Conservation (phyloP, 2,888 invertebrate species). For the Malacosoma neustria region DNA sequence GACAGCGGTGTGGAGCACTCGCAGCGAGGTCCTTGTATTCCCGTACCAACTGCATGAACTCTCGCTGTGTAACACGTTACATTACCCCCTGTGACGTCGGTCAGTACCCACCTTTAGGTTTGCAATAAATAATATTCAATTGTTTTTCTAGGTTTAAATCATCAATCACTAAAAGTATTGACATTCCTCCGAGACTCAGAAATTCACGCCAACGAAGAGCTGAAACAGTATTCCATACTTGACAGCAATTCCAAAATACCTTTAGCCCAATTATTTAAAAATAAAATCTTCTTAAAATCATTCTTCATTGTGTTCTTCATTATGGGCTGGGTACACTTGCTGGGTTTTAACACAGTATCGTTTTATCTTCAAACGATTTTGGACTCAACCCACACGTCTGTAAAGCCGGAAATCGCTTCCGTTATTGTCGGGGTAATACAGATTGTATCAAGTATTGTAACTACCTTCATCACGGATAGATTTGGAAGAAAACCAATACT, state of each 20-base stretch:
- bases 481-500: conserved; percentile 36
- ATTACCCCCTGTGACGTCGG: too few species aligned
- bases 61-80: too few species aligned
- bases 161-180: conserved; percentile 33
- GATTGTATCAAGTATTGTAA: conserved; percentile 32
- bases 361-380: conserved; percentile 47
- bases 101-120: too few species aligned
- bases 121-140: too few species aligned
- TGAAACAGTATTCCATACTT: conserved; percentile 31
- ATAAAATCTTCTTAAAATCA: conserved; percentile 25
- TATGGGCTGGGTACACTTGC: conserved; percentile 17
- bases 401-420: conserved; percentile 36
- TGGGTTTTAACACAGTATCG: conserved; percentile 37
- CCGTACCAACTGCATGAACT: too few species aligned
- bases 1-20: too few species aligned
- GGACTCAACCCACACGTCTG: conserved; percentile 36
- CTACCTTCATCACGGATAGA: conserved; percentile 26
- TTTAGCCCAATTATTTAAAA: conserved; percentile 14
- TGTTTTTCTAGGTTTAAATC: conserved; percentile 30
- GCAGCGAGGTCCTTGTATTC: too few species aligned
- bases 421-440: conserved; percentile 41
- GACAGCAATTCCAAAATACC: conserved; percentile 8
- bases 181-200: conserved; percentile 38
- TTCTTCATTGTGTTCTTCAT: conserved; percentile 16
- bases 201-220: conserved; percentile 28